Base-by-base conservation (phyloP, 2,113 vertebrate species). In the Ochotona princeps region DNA sequence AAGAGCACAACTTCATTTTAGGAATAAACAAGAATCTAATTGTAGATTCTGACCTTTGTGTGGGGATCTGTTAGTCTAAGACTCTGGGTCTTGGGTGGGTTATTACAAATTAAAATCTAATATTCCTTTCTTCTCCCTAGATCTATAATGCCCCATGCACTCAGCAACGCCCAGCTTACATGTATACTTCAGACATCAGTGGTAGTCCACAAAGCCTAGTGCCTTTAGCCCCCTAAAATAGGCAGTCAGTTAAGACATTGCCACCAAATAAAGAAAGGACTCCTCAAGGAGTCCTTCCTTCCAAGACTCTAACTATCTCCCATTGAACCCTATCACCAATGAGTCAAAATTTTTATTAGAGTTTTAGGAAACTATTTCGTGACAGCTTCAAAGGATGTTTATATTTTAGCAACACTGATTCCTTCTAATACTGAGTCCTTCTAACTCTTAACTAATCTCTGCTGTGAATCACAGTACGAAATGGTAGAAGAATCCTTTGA, bases 31-130 rank as follows among this genome's bases (percentile, higher is more conserved):
- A 93, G 86, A 95, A 92, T 90, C 83, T 92, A 93, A 95, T 96
- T 93, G 95, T 93, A 95, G 93, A 88, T 57, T 65, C 85, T 93
- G 94, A 96, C 93, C 87, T 96, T 93, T 88, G 76, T 85, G 47
- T 84, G 57, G 63, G 44, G 8, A 95, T 80, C 90, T 96, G 90
- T 92, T 94, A 89, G 66, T 66, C 70, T 90, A 74, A 95, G 87
- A 94, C 81, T 83, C 61, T 47, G 73, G 70, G 79, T 93, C 92
- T 92, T 80, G 18, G 90, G 83, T 80, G 66, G 74, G 88, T 92
- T 96, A 95, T 96, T 96, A 95, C 88, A 94, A 97, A 96, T 96
- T 94, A 96, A 96, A 96, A 96, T 94, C 94, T 92, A 97, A 96
- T 88, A 85, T 38, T 57, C 25, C 47, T n/a, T 76, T 74, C 66